Conservation (phyloP, 1,140 invertebrate species). For the Zelostemma sp. region DNA sequence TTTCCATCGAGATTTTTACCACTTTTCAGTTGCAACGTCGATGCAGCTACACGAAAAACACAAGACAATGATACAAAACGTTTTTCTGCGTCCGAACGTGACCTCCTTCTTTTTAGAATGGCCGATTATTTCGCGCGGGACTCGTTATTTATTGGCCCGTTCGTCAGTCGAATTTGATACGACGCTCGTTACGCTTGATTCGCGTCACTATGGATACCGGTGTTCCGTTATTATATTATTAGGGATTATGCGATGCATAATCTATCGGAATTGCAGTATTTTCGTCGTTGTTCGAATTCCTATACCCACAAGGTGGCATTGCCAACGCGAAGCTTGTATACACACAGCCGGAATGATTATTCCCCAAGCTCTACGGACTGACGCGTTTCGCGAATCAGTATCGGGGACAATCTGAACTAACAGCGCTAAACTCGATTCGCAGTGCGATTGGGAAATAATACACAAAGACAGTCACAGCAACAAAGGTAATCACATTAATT, state of each 20-base stretch:
- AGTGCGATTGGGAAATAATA: slow-evolving; percentile 35
- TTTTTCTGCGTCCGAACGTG: too few species aligned
- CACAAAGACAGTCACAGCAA: slow-evolving; percentile 36
- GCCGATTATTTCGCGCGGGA: too few species aligned
- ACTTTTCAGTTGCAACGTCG: too few species aligned
- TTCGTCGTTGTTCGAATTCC: slow-evolving; percentile 59
- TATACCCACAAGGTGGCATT: slow-evolving; percentile 47
- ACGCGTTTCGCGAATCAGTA: slow-evolving; percentile 26
- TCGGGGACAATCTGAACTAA: slow-evolving; percentile 14
- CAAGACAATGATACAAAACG: too few species aligned
- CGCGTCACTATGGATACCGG: slow-evolving; percentile 24
- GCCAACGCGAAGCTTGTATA: slow-evolving; percentile 28
- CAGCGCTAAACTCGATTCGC: slow-evolving; percentile 31
- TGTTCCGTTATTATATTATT: slow-evolving; percentile 38
- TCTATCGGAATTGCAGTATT: slow-evolving; percentile 52
- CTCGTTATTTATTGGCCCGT: slow-evolving; percentile 23
- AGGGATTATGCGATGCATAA: slow-evolving; percentile 51
- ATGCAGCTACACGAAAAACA: too few species aligned
- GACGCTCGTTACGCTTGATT: slow-evolving; percentile 21
- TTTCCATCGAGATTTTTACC: too few species aligned
- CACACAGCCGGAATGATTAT: slow-evolving; percentile 50
- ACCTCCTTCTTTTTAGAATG: too few species aligned
- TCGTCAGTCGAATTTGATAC: slow-evolving; percentile 28
- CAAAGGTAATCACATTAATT: slow-evolving; percentile 48
- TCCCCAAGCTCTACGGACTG: slow-evolving; percentile 47